These are phyloP conservation scores for Hydrolagus affinis DNA, from an alignment of 2,113 vertebrate genomes.

Conservation along the genomic window DNA sequence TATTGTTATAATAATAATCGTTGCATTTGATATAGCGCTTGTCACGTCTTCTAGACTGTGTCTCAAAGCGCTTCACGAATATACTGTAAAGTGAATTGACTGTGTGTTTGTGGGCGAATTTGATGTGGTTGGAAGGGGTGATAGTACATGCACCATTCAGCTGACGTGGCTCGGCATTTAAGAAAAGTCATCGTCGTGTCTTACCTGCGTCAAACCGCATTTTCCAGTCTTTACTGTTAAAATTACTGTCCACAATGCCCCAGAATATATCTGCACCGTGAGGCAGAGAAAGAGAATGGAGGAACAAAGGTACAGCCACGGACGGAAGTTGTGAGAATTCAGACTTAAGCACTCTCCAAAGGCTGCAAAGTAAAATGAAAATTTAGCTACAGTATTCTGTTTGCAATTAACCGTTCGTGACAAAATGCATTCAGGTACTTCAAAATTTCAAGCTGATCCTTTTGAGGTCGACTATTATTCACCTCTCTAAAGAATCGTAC, in stretches of 20 bases:
- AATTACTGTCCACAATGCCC: constrained; percentile 88
- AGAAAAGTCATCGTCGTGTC: constrained; percentile 22
- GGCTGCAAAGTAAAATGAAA: constrained; percentile 55
- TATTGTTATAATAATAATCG: too few species aligned
- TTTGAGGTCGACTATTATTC: too few species aligned
- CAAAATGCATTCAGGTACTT: not conserved
- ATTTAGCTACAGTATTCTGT: constrained; percentile 90
- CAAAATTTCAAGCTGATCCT: too few species aligned
- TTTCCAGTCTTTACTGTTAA: constrained; percentile 98
- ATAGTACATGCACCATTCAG: too few species aligned
- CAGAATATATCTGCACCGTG: constrained; percentile 95
- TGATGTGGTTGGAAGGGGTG: too few species aligned
- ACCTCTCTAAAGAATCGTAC: too few species aligned
- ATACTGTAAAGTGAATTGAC: too few species aligned
- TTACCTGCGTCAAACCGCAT: constrained; percentile 95
- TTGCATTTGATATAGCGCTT: too few species aligned
- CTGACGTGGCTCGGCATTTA: too few species aligned
- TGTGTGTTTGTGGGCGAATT: too few species aligned
- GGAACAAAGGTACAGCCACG: constrained; percentile 84
- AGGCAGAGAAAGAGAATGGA: constrained; percentile 85
- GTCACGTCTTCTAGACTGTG: too few species aligned
- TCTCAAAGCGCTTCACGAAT: too few species aligned
- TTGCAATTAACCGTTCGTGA: constrained; percentile 57
- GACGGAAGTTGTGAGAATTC: constrained; percentile 95
- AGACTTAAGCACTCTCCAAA: constrained; percentile 91